Percentiles rank a stretch among this genome's conserved stretches.
phyloP scores from a whole-genome alignment of 2,888 invertebrate species.

The Meiosimyza decipiens region DNA sequence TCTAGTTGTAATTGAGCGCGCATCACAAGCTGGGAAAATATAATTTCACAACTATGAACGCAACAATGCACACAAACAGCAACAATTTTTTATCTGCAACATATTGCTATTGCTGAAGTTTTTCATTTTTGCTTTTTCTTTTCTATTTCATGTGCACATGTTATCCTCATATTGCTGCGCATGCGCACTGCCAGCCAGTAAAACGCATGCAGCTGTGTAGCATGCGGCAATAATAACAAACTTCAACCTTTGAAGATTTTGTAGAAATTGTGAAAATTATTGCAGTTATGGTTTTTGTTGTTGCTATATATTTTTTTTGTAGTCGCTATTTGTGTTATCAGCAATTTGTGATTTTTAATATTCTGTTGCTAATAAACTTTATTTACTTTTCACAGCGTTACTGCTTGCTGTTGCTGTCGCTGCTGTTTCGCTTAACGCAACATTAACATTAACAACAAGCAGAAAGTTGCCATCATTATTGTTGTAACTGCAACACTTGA shows the following conservation, averaged over 20 bases:
- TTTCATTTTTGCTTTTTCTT: background rate
- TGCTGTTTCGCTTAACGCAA: background rate
- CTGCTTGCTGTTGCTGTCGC: background rate
- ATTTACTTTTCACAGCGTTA: slow-evolving; percentile 29
- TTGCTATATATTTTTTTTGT: background rate
- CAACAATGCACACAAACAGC: slow-evolving; percentile 1
- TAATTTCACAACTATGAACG: slow-evolving; percentile 27
- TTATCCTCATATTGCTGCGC: background rate
- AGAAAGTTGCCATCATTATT: background rate
- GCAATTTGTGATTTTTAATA: slow-evolving; percentile 47
- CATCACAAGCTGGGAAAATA: slow-evolving; percentile 29
- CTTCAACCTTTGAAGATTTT: slow-evolving; percentile 1
- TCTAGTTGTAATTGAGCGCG: slow-evolving; percentile 33
- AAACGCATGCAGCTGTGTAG: background rate
- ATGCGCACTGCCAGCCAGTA: background rate
- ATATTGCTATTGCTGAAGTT: background rate
- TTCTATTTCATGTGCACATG: slow-evolving; percentile 15
- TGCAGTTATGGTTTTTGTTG: background rate
- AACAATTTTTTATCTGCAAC: slow-evolving; percentile 15
- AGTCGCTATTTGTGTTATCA: slow-evolving; percentile 43
- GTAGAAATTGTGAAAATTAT: slow-evolving; percentile 22
- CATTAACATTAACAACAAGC: background rate
- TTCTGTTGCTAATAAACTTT: slow-evolving; percentile 44
- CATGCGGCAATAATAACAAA: background rate
- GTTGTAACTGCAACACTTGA: background rate